phyloP scores from a whole-genome alignment of 2,113 vertebrate genomes.

The Triplophysa dalaica region DNA sequence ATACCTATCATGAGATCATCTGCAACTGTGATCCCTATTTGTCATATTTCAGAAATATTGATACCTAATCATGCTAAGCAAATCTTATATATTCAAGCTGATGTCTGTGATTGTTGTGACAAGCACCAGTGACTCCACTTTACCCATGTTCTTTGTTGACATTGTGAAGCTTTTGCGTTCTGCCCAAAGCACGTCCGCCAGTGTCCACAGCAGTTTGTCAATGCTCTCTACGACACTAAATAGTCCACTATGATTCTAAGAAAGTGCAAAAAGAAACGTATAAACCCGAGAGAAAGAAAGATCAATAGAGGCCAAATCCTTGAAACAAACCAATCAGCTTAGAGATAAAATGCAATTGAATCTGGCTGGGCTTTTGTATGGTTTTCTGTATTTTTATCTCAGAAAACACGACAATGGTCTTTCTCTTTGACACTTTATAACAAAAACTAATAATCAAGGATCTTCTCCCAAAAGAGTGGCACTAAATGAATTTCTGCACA shows the following conservation, averaged over 20 bases:
- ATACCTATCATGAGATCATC: neutral
- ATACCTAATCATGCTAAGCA: neutral
- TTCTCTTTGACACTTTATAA: neutral
- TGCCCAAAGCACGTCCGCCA: conserved; percentile 66
- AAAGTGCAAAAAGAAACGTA: conserved; percentile 57
- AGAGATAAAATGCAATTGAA: no score
- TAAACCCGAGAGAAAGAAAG: neutral
- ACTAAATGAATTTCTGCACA: no score
- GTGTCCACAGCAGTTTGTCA: conserved; percentile 67
- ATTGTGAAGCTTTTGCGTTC: conserved; percentile 66
- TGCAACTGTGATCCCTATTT: neutral
- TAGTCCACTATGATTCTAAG: conserved; percentile 51
- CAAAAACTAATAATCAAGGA: no score
- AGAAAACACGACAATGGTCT: neutral
- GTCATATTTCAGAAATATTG: neutral
- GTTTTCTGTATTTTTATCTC: neutral
- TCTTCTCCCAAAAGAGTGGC: no score
- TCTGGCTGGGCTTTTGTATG: no score
- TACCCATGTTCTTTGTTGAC: conserved; percentile 77
- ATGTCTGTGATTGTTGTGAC: neutral
- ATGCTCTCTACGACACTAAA: conserved; percentile 71
- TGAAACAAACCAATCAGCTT: no score
- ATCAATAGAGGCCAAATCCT: neutral
- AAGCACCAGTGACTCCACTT: conserved; percentile 8
- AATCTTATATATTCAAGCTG: neutral